Evolutionary conservation across 2,113 vertebrate genomes (phyloP).

Genomic region (Vulpes lagopus): DNA sequence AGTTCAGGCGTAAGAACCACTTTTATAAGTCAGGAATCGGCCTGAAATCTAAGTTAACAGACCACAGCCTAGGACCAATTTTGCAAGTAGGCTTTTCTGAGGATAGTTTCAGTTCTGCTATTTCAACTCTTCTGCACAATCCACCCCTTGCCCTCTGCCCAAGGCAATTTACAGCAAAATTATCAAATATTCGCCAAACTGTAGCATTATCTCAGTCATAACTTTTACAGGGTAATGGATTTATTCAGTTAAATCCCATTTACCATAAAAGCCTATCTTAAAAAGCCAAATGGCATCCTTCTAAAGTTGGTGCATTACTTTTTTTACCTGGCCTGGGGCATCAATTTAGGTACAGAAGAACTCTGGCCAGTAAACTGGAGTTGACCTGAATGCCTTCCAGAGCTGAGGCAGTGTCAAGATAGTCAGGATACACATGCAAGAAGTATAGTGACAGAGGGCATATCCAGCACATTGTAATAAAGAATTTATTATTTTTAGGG

Average conservation of each 20-base stretch:
- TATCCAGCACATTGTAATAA: not conserved
- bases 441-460: not conserved
- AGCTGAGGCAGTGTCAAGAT: not conserved
- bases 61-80: not conserved
- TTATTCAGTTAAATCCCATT: not conserved
- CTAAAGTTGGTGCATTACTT: not conserved
- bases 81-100: not conserved
- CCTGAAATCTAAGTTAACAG: not conserved
- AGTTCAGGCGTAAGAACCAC: not conserved
- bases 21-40: not conserved
- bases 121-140: not conserved
- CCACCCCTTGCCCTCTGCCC: not conserved
- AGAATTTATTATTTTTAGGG: not conserved
- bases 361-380: not conserved
- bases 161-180: not conserved
- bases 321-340: not conserved
- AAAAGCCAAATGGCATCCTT: not conserved
- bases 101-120: not conserved
- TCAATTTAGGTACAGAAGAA: not conserved
- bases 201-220: not conserved
- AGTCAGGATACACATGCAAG: not conserved
- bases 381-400: not conserved
- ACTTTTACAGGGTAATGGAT: not conserved
- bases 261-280: not conserved
- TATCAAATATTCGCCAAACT: not conserved